Percentiles rank a stretch among this genome's conserved stretches.
These are phyloP conservation scores for Scaptomyza montana DNA, from an alignment of 1,140 invertebrate genomes.

Conservation along the genomic window DNA sequence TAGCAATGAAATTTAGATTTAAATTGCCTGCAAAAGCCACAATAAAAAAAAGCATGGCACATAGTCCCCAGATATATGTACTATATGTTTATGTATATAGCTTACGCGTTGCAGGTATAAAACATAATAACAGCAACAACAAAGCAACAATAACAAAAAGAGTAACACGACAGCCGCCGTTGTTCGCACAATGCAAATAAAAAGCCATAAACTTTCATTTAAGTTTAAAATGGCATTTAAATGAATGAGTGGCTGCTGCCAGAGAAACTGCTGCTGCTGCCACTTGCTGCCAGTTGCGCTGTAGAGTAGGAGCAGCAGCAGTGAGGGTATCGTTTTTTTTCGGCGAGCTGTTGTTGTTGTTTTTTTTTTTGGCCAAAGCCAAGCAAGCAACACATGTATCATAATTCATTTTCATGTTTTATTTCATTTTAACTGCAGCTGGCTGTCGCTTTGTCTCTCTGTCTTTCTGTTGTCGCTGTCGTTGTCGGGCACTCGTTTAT, in stretches of 20 bases:
- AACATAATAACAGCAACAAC: neutral
- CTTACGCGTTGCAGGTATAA: slow-evolving; percentile 19
- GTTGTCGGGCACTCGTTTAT: slow-evolving; percentile 47
- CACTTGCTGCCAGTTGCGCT: slow-evolving; percentile 16
- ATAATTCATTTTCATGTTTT: slow-evolving; percentile 82
- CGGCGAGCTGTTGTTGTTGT: neutral
- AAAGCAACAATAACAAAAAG: too few relatives aligned
- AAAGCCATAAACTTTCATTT: slow-evolving; percentile 83
- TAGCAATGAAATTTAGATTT: slow-evolving; percentile 35
- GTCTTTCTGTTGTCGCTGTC: slow-evolving; percentile 5
- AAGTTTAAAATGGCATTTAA: slow-evolving; percentile 84
- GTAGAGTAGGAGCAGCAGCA: neutral
- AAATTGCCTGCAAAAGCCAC: slow-evolving; percentile 17
- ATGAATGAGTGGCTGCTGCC: slow-evolving; percentile 74
- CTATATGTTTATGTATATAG: neutral
- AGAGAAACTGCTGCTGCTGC: slow-evolving; percentile 2
- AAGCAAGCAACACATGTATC: slow-evolving; percentile 75
- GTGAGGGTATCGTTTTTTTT: neutral
- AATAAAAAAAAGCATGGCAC: too few relatives aligned
- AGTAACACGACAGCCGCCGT: slow-evolving; percentile 12
- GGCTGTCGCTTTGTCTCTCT: slow-evolving; percentile 8
- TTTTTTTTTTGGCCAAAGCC: slow-evolving; percentile 13
- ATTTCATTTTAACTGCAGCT: slow-evolving; percentile 68
- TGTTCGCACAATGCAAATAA: slow-evolving; percentile 72
- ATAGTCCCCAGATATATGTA: neutral